Evolutionary conservation across 2,888 invertebrate genomes (phyloP).

Genomic region (Chromoteleia sp.): DNA sequence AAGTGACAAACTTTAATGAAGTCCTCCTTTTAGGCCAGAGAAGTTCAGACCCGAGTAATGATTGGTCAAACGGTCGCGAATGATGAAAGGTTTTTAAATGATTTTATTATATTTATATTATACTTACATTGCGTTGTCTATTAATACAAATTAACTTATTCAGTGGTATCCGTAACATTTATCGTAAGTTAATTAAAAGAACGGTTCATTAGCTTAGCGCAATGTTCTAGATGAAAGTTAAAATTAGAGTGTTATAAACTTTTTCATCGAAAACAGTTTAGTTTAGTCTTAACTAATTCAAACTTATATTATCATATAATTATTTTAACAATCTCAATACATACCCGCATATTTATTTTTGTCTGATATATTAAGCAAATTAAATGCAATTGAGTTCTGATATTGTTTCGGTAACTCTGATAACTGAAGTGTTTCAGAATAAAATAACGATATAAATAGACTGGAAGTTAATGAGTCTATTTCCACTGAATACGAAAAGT

Average conservation of each 20-base stretch:
- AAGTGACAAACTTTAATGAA: constrained; percentile 56
- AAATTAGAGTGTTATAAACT: not conserved
- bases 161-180: not conserved
- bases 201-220: not conserved
- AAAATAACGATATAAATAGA: constrained; percentile 35
- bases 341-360: constrained; percentile 12
- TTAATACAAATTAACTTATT: not conserved
- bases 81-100: not conserved
- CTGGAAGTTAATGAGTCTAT: constrained; percentile 36
- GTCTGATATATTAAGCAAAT: constrained; percentile 33
- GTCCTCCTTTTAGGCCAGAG: not conserved
- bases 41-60: constrained; percentile 28
- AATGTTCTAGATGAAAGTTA: not conserved
- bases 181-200: not conserved
- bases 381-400: constrained; percentile 35
- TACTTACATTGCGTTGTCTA: too few relatives aligned
- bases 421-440: constrained; percentile 15
- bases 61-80: not conserved
- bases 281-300: constrained; percentile 12
- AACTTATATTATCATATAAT: constrained; percentile 33
- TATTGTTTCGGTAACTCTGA: constrained; percentile 32
- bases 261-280: not conserved
- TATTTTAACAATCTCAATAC: constrained; percentile 27
- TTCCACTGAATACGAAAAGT: constrained; percentile 39
- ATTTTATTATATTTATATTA: too few relatives aligned